These are phyloP conservation scores for Nesospiza acunhae DNA, from an alignment of 2,113 vertebrate species.

Conservation along the genomic window DNA sequence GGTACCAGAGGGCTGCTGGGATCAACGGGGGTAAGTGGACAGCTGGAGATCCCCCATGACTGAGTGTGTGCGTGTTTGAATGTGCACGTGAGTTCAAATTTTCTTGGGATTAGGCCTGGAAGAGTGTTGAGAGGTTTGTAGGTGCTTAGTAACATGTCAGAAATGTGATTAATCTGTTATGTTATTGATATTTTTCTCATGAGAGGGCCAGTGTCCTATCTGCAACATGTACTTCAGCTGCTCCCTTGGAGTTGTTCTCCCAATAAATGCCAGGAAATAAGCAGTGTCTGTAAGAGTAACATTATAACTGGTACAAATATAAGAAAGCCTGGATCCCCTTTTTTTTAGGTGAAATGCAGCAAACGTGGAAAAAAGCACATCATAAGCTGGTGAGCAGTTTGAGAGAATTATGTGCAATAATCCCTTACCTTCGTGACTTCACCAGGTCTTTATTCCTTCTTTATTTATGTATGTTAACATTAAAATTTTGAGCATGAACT, in stretches of 20 bases:
- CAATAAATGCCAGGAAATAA: not conserved
- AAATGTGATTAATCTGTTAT: not conserved
- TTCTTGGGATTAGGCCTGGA: not conserved
- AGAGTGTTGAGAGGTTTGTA: not conserved
- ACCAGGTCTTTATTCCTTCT: not conserved
- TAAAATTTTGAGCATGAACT: not conserved
- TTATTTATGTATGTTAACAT: not conserved
- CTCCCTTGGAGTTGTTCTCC: not conserved
- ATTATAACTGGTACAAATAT: rapidly evolving
- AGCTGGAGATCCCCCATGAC: not conserved
- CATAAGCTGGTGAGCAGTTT: not conserved
- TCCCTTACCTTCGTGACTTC: not conserved
- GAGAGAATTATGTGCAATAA: not conserved
- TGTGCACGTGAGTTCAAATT: not conserved
- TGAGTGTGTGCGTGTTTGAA: rapidly evolving
- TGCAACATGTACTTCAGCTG: not conserved
- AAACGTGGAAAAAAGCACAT: not conserved
- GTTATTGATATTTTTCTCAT: not conserved
- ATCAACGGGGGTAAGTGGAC: not conserved
- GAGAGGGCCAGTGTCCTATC: not conserved
- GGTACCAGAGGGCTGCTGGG: too few species aligned
- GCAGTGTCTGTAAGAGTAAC: not conserved
- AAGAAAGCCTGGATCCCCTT: not conserved
- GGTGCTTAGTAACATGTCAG: not conserved
- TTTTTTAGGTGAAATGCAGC: not conserved